Evolutionary conservation across 2,888 invertebrate genomes (phyloP).

Genomic region (Netelia fuscicornis): DNA sequence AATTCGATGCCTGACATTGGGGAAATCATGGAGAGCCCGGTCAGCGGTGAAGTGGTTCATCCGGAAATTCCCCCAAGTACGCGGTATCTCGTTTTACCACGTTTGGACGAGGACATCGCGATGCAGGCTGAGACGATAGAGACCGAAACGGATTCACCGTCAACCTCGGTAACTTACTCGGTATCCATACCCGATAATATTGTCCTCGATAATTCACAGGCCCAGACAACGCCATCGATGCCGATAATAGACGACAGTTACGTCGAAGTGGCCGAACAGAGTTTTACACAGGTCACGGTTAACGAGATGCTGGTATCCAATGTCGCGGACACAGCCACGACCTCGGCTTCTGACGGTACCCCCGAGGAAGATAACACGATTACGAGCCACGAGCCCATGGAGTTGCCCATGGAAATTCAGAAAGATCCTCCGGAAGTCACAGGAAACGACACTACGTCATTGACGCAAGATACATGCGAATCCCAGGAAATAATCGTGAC

Average conservation of each 20-base stretch:
- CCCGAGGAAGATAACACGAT: too few species aligned
- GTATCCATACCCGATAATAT: slow-evolving; percentile 79
- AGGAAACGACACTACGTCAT: neutral
- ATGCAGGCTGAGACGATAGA: slow-evolving; percentile 71
- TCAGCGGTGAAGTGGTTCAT: slow-evolving; percentile 64
- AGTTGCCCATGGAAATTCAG: slow-evolving; percentile 56
- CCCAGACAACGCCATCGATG: slow-evolving; percentile 82
- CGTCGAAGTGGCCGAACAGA: slow-evolving; percentile 73
- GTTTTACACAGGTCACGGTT: slow-evolving; percentile 75
- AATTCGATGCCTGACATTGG: slow-evolving; percentile 82
- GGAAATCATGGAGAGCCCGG: slow-evolving; percentile 76
- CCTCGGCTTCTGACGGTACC: slow-evolving; percentile 6
- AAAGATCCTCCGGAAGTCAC: slow-evolving; percentile 39
- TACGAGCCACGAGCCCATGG: neutral
- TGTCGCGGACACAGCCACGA: slow-evolving; percentile 61
- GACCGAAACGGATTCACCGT: slow-evolving; percentile 68
- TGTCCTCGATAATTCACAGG: slow-evolving; percentile 73
- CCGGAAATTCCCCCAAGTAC: slow-evolving; percentile 75
- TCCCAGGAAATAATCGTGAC: neutral
- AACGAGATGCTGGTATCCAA: slow-evolving; percentile 78
- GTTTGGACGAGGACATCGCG: slow-evolving; percentile 74
- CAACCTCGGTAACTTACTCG: slow-evolving; percentile 76
- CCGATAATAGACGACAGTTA: slow-evolving; percentile 83
- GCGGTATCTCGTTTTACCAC: slow-evolving; percentile 78
- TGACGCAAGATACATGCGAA: slow-evolving; percentile 1